Base-by-base conservation (phyloP, 2,888 invertebrate species). In the Drosophila lacicola region DNA sequence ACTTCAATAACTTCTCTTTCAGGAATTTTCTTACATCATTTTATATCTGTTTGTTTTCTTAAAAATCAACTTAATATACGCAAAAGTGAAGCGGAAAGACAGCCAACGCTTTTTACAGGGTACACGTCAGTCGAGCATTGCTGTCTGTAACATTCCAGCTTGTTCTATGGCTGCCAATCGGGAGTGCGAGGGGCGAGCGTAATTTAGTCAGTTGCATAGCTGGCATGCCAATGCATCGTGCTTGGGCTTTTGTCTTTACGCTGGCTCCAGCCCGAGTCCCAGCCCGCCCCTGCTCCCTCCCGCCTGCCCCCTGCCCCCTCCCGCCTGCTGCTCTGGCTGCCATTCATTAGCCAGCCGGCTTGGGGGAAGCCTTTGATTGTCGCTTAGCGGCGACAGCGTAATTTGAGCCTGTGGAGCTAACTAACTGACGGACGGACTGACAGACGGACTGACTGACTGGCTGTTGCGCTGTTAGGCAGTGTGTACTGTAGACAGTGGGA, bases 301-400 rank as follows among this genome's bases (percentile, higher is more conserved):
- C 10, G n/a, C 17, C 17, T 17, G 17, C 10, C 9, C 2, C 9
- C 39, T 14, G 25, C 8, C 4, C 19, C 2, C 0, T 6, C 37
- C 21, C 2, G 2, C 4, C 21, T 11, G 2, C n/a, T n/a, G 10
- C 46, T 25, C 10, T 19, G 19, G 21, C 49, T 73, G 61, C 41
- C 69, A 61, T 70, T 72, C 74, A 74, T 72, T 72, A 78, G 76
- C 71, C 62, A 41, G 37, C 17, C 8, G 34, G 36, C 41, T 33
- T 34, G 63, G 56, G 73, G 63, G 76, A 77, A 77, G 73, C 76
- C 76, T 73, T 73, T 77, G 76, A 77, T 70, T 77, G 73, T 69
- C 69, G 71, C 75, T 67, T 67, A 67, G 50, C 45, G 72, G 47
- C 60, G 72, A 44, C 60, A 58, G 29, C 69, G 77, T 80, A 80